phyloP scores from a whole-genome alignment of 1,140 invertebrate genomes.

The Apis mellifera region Amel_HAv3.1 CM009933.2:1446501-1447000 shows the following conservation, averaged over 20 bases:
- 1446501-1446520: background rate
- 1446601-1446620: background rate
- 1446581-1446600: background rate
- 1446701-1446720: constrained; percentile 14
- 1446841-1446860: constrained; percentile 5
- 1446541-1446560: background rate
- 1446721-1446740: background rate
- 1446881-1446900: constrained; percentile 39
- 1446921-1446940: constrained; percentile 46
- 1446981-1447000: constrained; percentile 58
- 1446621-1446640: background rate
- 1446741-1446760: constrained; percentile 6
- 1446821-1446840: constrained; percentile 15
- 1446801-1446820: constrained; percentile 32
- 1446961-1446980: constrained; percentile 57
- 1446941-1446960: constrained; percentile 51
- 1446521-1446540: constrained; percentile 13
- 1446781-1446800: background rate
- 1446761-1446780: background rate
- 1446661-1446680: constrained; percentile 5
- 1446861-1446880: constrained; percentile 31
- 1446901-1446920: constrained; percentile 40
- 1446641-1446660: constrained; percentile 1
- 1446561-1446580: background rate
- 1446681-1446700: constrained; percentile 50